Conservation (phyloP, 2,113 vertebrate genomes). For the Chaenogobius annularis region DNA sequence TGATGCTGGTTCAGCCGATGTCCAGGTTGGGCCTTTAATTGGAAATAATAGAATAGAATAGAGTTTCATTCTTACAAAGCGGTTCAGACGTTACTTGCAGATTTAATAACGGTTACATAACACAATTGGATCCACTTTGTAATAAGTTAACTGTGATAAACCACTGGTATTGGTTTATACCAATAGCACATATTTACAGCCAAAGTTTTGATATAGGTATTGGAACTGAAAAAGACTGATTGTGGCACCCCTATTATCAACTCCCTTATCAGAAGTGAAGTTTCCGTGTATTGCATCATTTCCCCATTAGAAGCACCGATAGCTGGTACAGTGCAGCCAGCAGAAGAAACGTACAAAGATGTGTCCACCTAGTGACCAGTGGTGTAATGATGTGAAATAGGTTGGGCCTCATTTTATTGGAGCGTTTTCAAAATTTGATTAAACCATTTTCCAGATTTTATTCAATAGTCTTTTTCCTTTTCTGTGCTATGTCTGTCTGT, state of each 20-base stretch:
- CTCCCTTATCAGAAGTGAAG: slow-evolving; percentile 30
- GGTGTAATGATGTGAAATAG: slow-evolving; percentile 40
- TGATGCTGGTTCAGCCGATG: too few species aligned
- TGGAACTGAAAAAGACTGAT: too few species aligned
- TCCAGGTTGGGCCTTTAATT: too few species aligned
- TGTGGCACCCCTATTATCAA: neutral
- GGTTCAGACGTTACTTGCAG: too few species aligned
- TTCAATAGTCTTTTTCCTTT: neutral
- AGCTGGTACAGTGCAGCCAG: neutral
- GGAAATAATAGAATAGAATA: too few species aligned
- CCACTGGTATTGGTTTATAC: too few species aligned
- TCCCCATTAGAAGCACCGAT: slow-evolving; percentile 24
- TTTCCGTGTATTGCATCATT: slow-evolving; percentile 66
- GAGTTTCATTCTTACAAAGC: too few species aligned
- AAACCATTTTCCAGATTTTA: neutral
- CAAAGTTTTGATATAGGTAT: too few species aligned
- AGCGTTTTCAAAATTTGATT: slow-evolving; percentile 18
- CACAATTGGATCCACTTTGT: too few species aligned
- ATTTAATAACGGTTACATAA: too few species aligned
- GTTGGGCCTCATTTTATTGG: neutral
- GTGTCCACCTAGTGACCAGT: slow-evolving; percentile 14
- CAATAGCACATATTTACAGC: too few species aligned
- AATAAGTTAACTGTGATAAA: too few species aligned
- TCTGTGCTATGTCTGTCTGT: slow-evolving; percentile 23
- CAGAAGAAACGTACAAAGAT: slow-evolving; percentile 20